These are phyloP conservation scores for Pygocentrus nattereri DNA, from an alignment of 2,797 vertebrate species.

Conservation along the genomic window DNA sequence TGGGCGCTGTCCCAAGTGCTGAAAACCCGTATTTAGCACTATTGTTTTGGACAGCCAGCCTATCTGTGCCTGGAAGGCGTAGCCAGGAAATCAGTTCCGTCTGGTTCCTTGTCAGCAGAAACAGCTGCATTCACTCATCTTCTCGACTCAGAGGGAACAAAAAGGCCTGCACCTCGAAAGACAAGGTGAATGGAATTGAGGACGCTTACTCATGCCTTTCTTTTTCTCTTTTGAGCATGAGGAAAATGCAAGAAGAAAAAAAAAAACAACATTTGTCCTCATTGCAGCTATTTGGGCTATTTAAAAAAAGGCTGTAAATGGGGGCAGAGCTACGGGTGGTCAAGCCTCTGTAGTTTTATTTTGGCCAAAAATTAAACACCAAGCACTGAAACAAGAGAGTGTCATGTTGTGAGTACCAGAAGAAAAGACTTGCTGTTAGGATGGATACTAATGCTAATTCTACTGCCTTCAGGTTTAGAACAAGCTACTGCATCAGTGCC, in stretches of 20 bases:
- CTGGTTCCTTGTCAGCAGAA: conserved; percentile 11
- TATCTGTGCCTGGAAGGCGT: neutral
- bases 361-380: no score
- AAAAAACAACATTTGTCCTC: no score
- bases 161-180: neutral
- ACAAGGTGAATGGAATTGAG: neutral
- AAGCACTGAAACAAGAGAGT: no score
- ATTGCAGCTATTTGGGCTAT: neutral
- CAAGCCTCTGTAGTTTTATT: neutral
- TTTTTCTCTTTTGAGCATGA: neutral
- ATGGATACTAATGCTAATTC: neutral
- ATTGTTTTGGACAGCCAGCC: neutral
- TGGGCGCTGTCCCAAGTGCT: neutral
- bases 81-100: neutral
- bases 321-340: neutral
- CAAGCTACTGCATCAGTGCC: neutral
- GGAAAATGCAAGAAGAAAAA: neutral
- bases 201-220: neutral
- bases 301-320: neutral
- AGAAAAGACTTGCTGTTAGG: neutral
- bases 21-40: neutral
- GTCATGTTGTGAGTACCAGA: neutral
- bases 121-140: conserved; percentile 1
- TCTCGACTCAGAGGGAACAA: neutral
- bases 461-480: neutral